phyloP scores from a whole-genome alignment of 2,888 invertebrate species.

The Onthophagus sagittarius region DNA sequence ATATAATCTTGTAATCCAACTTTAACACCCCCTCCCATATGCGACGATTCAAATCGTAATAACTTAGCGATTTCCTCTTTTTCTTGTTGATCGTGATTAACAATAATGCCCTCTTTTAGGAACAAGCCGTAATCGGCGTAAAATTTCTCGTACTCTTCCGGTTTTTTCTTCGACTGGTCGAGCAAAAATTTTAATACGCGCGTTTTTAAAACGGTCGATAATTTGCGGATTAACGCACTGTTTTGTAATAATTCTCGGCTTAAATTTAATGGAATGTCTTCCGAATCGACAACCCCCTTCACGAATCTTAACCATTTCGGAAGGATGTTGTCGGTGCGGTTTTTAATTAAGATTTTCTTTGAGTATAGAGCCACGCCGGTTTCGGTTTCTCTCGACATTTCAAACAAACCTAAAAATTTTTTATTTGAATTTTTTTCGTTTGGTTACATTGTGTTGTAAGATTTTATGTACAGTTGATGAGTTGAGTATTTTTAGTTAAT shows the following conservation, averaged over 20 bases:
- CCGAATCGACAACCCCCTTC: conserved; percentile 97
- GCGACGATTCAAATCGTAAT: conserved; percentile 88
- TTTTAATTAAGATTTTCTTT: conserved; percentile 89
- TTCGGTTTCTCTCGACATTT: conserved; percentile 80
- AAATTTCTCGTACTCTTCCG: conserved; percentile 76
- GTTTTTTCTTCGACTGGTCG: conserved; percentile 81
- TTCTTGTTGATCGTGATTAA: conserved; percentile 71
- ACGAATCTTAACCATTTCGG: conserved; percentile 95
- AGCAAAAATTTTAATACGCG: conserved; percentile 79
- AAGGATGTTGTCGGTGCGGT: conserved; percentile 82
- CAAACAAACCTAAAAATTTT: conserved; percentile 65
- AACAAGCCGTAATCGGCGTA: conserved; percentile 91
- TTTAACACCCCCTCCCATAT: conserved; percentile 63
- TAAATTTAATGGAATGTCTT: conserved; percentile 96
- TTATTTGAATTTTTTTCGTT: background rate
- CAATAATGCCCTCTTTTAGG: conserved; percentile 93
- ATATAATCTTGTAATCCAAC: conserved; percentile 80
- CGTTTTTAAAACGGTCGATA: conserved; percentile 78
- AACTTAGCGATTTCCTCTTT: conserved; percentile 92
- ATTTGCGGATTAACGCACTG: conserved; percentile 82
- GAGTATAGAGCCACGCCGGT: conserved; percentile 88
- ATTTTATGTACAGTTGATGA: no score
- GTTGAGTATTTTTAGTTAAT: no score
- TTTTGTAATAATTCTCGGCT: conserved; percentile 95
- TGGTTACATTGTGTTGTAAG: background rate